phyloP scores from a whole-genome alignment of 2,113 vertebrate species.

The Calidris pugnax region DNA sequence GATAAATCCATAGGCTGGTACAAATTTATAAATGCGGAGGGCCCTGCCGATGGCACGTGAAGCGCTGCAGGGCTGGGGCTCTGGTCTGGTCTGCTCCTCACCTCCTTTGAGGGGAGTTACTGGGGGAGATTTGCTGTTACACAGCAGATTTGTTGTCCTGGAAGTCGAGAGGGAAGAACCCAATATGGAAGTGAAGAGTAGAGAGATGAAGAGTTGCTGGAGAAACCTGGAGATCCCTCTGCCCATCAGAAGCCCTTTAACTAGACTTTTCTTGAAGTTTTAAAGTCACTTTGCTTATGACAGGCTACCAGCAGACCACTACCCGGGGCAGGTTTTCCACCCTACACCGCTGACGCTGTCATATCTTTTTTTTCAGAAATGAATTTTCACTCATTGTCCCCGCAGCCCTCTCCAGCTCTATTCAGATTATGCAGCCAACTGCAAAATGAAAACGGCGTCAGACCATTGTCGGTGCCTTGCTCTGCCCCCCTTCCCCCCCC shows the following conservation, averaged over 20 bases:
- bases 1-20: slow-evolving; percentile 63
- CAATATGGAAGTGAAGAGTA: background rate
- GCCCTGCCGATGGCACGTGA: background rate
- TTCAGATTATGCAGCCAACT: slow-evolving; percentile 46
- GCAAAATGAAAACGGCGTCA: slow-evolving; percentile 43
- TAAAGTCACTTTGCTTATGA: background rate
- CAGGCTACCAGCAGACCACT: background rate
- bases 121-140: background rate
- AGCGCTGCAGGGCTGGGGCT: background rate
- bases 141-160: background rate
- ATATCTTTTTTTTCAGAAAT: background rate
- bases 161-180: background rate
- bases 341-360: background rate
- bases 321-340: background rate
- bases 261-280: background rate
- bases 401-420: background rate
- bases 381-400: background rate
- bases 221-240: background rate
- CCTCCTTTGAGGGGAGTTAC: background rate
- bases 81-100: background rate
- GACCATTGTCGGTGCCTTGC: background rate
- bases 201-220: background rate
- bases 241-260: background rate
- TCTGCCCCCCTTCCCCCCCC: background rate
- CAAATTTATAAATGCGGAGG: slow-evolving; percentile 19